Conservation (phyloP, 2,797 vertebrate species). For the Eptatretus atami region DNA sequence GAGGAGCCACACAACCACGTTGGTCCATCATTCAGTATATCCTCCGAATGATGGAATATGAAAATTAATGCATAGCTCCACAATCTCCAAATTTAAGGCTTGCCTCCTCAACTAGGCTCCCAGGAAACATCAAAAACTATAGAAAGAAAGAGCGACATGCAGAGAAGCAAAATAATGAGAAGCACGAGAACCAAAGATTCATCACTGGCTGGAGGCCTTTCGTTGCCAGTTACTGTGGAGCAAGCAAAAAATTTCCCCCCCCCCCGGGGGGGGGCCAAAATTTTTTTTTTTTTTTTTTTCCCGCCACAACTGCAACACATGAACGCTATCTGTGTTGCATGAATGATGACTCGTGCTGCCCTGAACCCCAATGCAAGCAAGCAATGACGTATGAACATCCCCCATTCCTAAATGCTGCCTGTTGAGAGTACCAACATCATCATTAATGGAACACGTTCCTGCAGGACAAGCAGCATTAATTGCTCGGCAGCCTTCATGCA, state of each 20-base stretch:
- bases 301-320: neutral
- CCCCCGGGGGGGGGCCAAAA: too few relatives aligned
- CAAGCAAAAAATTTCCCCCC: neutral
- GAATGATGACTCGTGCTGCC: neutral
- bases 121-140: too few relatives aligned
- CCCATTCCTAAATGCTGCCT: neutral
- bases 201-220: conserved; percentile 11
- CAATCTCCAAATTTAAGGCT: too few relatives aligned
- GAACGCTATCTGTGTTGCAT: neutral
- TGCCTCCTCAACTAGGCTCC: too few relatives aligned
- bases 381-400: too few relatives aligned
- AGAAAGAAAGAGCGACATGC: too few relatives aligned
- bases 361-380: neutral
- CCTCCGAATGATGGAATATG: too few relatives aligned
- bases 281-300: too few relatives aligned
- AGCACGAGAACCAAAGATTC: conserved; percentile 17
- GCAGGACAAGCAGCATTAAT: conserved; percentile 61
- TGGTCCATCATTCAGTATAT: too few relatives aligned
- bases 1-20: too few relatives aligned
- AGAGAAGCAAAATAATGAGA: conserved; percentile 7
- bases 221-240: neutral
- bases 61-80: too few relatives aligned
- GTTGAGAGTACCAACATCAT: too few relatives aligned
- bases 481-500: conserved; percentile 95
- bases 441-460: neutral